Conservation (phyloP, 1,140 invertebrate genomes). For the Cyphomyrmex costatus region DNA sequence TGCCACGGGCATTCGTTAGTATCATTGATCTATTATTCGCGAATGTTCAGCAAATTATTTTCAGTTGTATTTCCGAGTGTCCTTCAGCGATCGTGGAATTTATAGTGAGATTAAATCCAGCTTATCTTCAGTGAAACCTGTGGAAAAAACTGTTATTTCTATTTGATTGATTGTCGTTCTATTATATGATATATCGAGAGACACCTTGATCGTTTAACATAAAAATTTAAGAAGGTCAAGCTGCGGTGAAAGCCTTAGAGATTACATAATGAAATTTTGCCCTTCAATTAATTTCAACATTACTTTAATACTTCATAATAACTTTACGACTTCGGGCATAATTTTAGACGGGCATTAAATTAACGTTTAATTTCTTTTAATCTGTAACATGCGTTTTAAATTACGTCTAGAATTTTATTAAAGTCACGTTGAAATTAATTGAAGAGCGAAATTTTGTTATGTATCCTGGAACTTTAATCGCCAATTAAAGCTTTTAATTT, state of each 20-base stretch:
- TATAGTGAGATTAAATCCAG: neutral
- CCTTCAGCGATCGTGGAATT: neutral
- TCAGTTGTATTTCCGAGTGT: neutral
- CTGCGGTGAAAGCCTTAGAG: neutral
- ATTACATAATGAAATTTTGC: neutral
- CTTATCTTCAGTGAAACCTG: neutral
- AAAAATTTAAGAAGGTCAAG: neutral
- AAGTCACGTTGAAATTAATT: neutral
- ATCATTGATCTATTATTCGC: slow-evolving; percentile 22
- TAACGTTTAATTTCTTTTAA: slow-evolving; percentile 8
- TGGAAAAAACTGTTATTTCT: neutral
- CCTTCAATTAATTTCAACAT: neutral
- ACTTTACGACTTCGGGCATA: neutral
- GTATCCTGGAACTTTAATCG: neutral
- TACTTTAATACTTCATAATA: neutral
- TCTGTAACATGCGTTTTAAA: neutral
- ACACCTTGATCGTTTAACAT: neutral
- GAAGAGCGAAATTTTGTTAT: too few relatives aligned
- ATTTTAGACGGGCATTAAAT: neutral
- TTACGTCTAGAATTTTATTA: neutral
- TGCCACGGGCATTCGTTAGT: slow-evolving; percentile 2
- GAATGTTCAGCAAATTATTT: slow-evolving; percentile 29
- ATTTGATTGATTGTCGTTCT: neutral
- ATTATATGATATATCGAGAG: neutral
- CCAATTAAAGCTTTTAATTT: neutral